Evolutionary conservation across 2,113 vertebrate species (phyloP), one percentile per base, ranked within the genome.

Genomic region (Ovis canadensis): DNA sequence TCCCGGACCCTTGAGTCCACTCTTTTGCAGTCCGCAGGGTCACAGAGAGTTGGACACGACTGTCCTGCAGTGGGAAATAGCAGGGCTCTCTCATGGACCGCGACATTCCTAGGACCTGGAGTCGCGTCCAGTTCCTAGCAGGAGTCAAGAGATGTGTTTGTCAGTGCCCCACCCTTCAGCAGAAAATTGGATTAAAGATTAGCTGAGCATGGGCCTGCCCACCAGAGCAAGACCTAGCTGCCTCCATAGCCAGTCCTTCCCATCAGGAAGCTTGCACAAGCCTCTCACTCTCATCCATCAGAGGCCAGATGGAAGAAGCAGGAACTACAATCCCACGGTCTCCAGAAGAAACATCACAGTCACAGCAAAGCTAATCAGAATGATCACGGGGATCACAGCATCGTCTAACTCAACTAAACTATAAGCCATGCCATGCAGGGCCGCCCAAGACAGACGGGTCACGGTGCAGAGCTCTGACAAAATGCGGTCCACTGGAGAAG

Each of bases 11-110:
- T 15, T 2, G 0, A 19, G 25, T 8, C 5, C 33, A n/a, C 14
- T 13, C 15, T 2, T 2, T 15, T 3, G 1, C 45, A 45, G 45
- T 45, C 45, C 45, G 0, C 7, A 0, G 0, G 45, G 45, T 45
- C 7, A 0, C 45, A 45, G 45, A 45, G 45, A 45, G 45, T 45
- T 45, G 45, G 45, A 45, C 45, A 45, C 7, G 45, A 45, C 45
- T 13, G 8, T 60, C 33, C 33, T 16, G 0, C 3, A 19, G 21
- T 3, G 29, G 52, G 33, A 45, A 27, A 36, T 13, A 1, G 3
- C 0, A 3, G 16, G 4, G 33, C 3, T 17, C 7, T 23, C 59
- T 71, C 54, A 3, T 55, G 57, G 2, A 4, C 48, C 3, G 0
- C 2, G 7, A 4, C 14, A 13, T 17, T 62, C 23, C 31, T 31